Evolutionary conservation across 2,888 invertebrate genomes (phyloP).

Genomic region (Crioceris asparagi): DNA sequence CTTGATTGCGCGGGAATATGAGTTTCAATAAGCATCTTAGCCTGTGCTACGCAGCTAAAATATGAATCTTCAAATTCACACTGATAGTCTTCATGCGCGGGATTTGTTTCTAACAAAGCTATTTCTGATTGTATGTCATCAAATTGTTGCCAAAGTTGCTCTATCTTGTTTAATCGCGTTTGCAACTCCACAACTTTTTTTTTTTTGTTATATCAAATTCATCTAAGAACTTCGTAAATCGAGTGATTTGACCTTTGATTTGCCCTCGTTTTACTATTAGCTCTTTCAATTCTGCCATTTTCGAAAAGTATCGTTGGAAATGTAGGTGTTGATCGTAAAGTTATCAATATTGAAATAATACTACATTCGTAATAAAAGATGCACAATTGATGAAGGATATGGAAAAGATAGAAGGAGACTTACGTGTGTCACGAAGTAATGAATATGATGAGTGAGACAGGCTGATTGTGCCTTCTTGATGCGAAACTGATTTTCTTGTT

Average conservation of each 20-base stretch:
- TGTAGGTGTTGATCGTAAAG: no score
- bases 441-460: background rate
- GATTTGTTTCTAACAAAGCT: no score
- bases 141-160: background rate
- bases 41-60: slow-evolving; percentile 2
- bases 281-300: background rate
- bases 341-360: background rate
- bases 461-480: no score
- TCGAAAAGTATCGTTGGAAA: no score
- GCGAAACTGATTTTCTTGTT: background rate
- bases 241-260: no score
- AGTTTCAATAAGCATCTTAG: slow-evolving; percentile 2
- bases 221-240: no score
- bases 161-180: slow-evolving; percentile 4
- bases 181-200: slow-evolving; percentile 2
- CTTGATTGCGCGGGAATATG: background rate
- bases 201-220: background rate
- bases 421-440: no score
- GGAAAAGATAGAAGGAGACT: no score
- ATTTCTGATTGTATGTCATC: background rate
- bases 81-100: no score
- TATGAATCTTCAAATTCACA: slow-evolving; percentile 3
- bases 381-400: no score
- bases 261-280: slow-evolving; percentile 1
- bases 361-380: background rate